These are phyloP conservation scores for Fragum whitleyi DNA, from an alignment of 2,888 invertebrate genomes.

Conservation along the genomic window DNA sequence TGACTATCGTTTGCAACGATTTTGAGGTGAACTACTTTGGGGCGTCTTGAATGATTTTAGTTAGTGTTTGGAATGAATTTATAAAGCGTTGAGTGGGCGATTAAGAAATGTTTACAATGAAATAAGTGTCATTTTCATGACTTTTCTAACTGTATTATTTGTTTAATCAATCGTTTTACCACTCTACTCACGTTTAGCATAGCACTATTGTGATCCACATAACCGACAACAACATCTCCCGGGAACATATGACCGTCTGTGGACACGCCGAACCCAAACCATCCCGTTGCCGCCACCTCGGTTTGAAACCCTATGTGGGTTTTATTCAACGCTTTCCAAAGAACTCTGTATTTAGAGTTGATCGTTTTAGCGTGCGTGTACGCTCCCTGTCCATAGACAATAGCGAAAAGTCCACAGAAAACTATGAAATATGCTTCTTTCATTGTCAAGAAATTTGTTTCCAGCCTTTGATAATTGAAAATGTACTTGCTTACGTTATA, in stretches of 20 bases:
- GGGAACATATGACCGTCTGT: background rate
- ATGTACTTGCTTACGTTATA: too few relatives aligned
- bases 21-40: too few relatives aligned
- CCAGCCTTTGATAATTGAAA: too few relatives aligned
- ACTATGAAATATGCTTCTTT: background rate
- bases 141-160: too few relatives aligned
- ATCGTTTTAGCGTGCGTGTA: background rate
- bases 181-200: background rate
- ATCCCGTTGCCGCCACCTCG: background rate
- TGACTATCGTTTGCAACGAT: too few relatives aligned
- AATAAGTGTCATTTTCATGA: too few relatives aligned
- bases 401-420: background rate
- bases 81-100: too few relatives aligned
- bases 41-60: too few relatives aligned
- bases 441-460: background rate
- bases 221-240: background rate
- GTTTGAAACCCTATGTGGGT: constrained; percentile 10
- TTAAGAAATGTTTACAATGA: too few relatives aligned
- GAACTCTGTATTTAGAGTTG: background rate
- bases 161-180: too few relatives aligned
- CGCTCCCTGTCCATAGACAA: background rate
- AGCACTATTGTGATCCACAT: background rate
- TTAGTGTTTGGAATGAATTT: too few relatives aligned
- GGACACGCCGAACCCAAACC: background rate
- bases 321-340: background rate